Percentiles rank a stretch among this genome's conserved stretches.
Conservation (phyloP, 2,113 vertebrate species). For the Stegostoma tigrinum region DNA sequence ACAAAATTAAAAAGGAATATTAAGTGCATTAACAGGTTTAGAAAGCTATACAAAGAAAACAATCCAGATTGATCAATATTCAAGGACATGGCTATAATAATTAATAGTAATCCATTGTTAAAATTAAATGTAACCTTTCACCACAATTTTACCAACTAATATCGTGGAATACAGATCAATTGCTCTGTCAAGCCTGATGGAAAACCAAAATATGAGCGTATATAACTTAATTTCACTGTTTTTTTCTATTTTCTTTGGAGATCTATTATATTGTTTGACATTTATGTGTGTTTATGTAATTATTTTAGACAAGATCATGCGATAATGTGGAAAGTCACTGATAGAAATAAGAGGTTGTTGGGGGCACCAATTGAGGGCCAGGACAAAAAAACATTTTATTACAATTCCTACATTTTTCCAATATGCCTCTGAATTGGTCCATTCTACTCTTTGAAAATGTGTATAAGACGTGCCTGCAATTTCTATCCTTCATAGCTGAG, state of each 20-base stretch:
- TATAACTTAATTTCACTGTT: too few relatives aligned
- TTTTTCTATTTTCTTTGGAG: neutral
- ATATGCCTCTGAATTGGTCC: neutral
- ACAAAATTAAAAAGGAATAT: too few relatives aligned
- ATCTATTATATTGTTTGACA: neutral
- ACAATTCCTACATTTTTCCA: neutral
- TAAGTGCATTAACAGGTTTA: too few relatives aligned
- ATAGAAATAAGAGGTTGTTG: neutral
- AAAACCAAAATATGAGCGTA: neutral
- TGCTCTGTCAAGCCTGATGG: neutral
- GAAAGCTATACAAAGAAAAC: neutral
- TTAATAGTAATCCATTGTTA: neutral
- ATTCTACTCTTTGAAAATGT: neutral
- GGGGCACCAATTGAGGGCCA: neutral
- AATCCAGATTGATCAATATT: neutral
- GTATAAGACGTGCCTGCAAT: too few relatives aligned
- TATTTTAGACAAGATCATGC: neutral
- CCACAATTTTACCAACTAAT: neutral
- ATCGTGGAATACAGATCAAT: neutral
- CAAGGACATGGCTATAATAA: neutral
- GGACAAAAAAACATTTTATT: neutral
- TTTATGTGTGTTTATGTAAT: neutral
- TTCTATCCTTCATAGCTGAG: neutral
- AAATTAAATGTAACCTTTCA: neutral
- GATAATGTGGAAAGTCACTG: neutral